Conservation (phyloP, 2,797 vertebrate genomes). For the Otus scops region DNA sequence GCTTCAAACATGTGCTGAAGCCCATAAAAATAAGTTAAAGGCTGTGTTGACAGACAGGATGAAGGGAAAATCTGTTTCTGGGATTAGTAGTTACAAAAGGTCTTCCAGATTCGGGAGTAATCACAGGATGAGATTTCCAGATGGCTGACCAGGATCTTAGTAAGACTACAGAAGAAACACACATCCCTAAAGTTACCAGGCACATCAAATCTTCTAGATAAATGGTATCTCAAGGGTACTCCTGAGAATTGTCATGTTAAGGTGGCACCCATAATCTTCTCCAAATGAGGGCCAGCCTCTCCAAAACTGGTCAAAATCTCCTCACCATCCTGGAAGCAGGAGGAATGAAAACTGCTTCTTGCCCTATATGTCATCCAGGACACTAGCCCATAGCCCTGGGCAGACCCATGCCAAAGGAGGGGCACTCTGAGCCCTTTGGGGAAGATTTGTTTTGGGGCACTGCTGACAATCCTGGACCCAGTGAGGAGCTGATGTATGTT, state of each 20-base stretch:
- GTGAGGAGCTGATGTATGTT: rapidly evolving
- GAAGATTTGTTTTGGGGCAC: background rate
- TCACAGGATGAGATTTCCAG: slow-evolving; percentile 54
- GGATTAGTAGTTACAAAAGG: slow-evolving; percentile 61
- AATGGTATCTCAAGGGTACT: background rate
- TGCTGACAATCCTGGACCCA: background rate
- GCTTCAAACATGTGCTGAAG: slow-evolving; percentile 54
- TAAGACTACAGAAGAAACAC: background rate
- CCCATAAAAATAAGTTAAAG: slow-evolving; percentile 63
- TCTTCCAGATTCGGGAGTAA: slow-evolving; percentile 51
- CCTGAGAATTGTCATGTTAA: background rate
- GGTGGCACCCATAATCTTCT: background rate
- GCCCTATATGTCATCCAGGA: background rate
- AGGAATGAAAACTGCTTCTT: background rate
- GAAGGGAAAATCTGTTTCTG: slow-evolving; percentile 68
- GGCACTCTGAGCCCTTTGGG: background rate
- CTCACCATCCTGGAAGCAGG: background rate
- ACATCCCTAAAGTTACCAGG: background rate
- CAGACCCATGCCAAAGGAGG: rapidly evolving
- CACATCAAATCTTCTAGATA: background rate
- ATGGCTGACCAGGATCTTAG: slow-evolving; percentile 19
- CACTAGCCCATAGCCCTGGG: background rate
- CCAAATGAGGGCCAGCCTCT: background rate
- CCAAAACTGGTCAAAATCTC: background rate
- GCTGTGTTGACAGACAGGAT: slow-evolving; percentile 59